Conservation (phyloP, 92 coral and sea anemone genomes). For the Epizoanthus stellaris region DNA sequence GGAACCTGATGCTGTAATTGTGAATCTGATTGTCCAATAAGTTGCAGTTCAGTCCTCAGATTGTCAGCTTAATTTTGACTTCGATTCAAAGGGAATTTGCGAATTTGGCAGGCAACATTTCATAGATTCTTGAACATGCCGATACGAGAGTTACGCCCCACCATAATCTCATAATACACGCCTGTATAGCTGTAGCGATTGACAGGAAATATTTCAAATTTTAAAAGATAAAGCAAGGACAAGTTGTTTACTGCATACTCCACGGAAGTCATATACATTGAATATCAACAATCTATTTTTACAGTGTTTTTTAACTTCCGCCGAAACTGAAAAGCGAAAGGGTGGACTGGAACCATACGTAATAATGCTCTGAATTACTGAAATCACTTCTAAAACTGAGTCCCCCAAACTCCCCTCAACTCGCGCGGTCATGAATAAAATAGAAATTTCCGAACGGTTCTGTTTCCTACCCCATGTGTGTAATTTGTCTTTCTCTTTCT, state of each 20-base stretch:
- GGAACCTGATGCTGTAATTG: background rate
- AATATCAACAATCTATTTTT: slow-evolving; percentile 17
- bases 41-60: background rate
- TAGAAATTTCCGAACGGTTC: background rate
- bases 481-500: background rate
- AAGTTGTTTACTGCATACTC: background rate
- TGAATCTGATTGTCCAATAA: slow-evolving; percentile 5
- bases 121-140: background rate
- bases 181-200: background rate
- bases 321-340: background rate
- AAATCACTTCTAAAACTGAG: background rate
- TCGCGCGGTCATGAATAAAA: background rate
- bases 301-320: slow-evolving; percentile 19
- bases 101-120: background rate
- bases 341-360: background rate
- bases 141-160: background rate
- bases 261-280: background rate
- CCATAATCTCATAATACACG: background rate
- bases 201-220: slow-evolving; percentile 12
- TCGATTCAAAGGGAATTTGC: background rate
- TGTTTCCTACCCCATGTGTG: background rate
- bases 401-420: slow-evolving; percentile 3
- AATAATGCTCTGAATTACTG: background rate
- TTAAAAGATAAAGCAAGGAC: slow-evolving; percentile 10
- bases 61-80: background rate